Base-by-base conservation (phyloP, 2,113 vertebrate species). In the Micronisus gabar region DNA sequence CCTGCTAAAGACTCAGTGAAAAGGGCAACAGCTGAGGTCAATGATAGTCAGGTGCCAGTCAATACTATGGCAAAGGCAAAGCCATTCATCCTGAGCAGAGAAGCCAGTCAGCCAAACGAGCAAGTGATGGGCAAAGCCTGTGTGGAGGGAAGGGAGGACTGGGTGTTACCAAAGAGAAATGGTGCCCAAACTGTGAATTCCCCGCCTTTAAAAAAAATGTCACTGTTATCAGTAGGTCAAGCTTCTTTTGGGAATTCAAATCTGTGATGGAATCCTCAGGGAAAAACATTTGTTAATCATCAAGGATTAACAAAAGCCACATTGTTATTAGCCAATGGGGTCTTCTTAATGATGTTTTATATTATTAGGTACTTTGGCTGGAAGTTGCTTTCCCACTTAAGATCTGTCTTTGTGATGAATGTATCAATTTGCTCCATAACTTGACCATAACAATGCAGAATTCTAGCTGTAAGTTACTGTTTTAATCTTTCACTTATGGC, bases 381-480 rank as follows among this genome's bases (percentile, higher is more conserved):
- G 27, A 92, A 72, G 68, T 41, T 52, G 40, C 19, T 36, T 67
- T 89, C 40, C 53, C 68, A 58, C 72, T 9, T 29, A 83, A 80
- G 25, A 84, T 59, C 47, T 76, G 50, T 74, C 88, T 91, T 81
- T 36, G 41, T 71, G 88, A 91, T 41, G 15, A 61, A 66, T 70
- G 10, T 17, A 67, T 93, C 71, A 25, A 84, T 75, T 89, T 88
- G 11, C 19, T 92, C 89, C 21, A 58, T 85, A 89, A 65, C 34
- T 87, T 95, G 81, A 93, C 53, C 78, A 43, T 62, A 92, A 76
- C 19, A 90, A 73, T 62, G 17, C 41, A 61, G 48, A 62, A 62
- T 90, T 66, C 21, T 38, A n/a, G 25, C 22, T 85, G 61, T 68
- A 93, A 95, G 41, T 94, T 68, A 61, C 25, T 65, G 15, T 43